These are phyloP conservation scores for Myopa testacea DNA, from an alignment of 2,888 invertebrate species.

Conservation along the genomic window DNA sequence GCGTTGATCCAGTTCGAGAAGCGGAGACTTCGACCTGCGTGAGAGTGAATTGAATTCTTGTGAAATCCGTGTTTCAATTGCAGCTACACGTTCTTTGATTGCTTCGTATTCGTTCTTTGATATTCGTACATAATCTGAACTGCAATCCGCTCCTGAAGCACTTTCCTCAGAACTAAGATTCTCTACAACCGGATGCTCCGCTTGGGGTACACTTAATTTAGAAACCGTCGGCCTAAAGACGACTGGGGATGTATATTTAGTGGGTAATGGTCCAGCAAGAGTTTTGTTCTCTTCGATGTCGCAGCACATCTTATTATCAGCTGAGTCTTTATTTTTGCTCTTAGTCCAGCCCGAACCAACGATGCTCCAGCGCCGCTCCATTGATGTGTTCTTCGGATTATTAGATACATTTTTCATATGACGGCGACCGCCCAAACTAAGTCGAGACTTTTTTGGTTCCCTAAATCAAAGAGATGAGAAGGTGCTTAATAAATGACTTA, in stretches of 20 bases:
- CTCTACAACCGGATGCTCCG: conserved; percentile 28
- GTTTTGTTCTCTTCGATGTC: neutral
- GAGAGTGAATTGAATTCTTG: conserved; percentile 71
- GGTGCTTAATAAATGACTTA: neutral
- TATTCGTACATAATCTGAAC: conserved; percentile 77
- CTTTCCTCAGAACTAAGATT: conserved; percentile 38
- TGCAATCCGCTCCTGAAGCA: conserved; percentile 56
- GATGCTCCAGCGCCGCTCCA: conserved; percentile 72
- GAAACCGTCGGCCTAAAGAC: conserved; percentile 66
- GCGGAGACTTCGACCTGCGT: conserved; percentile 1
- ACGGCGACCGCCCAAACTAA: conserved; percentile 52
- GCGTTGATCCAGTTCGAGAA: conserved; percentile 41
- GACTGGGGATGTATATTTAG: conserved; percentile 69
- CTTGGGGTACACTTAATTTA: conserved; percentile 42
- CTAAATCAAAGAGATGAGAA: conserved; percentile 49
- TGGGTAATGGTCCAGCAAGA: conserved; percentile 41
- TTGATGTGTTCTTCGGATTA: conserved; percentile 53
- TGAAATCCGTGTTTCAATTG: conserved; percentile 78
- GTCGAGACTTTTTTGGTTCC: conserved; percentile 54
- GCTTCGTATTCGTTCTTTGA: conserved; percentile 83
- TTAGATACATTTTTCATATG: conserved; percentile 49
- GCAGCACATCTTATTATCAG: neutral
- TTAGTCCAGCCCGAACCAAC: conserved; percentile 61
- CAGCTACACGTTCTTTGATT: conserved; percentile 80
- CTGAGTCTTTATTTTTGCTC: conserved; percentile 11